Base-by-base conservation (phyloP, 2,113 vertebrate genomes). In the Mus pahari region DNA sequence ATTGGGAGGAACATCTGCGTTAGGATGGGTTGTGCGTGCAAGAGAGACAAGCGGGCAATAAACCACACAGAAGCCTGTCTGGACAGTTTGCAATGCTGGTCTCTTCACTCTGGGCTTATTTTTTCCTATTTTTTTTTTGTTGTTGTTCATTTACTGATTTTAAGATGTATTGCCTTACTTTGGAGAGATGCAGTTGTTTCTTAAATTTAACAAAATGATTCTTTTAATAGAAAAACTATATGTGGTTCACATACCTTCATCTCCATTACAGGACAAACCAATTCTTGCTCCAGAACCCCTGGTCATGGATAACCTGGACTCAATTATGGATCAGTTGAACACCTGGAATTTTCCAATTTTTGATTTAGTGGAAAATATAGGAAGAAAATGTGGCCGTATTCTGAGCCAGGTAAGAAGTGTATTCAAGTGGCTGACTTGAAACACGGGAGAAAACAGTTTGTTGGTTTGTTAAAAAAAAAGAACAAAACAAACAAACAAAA, bases 321-420 rank as follows among this genome's bases (percentile, higher is more conserved):
- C 99, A 8, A 92, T 99, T 90, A 99, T 99, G 99, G 98, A 98
- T 94, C 99, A 99, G 94, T 98, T 99, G 91, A 99, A 99, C 98
- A 99, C 98, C 90, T 99, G 99, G 99, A 99, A 99, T 98, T 99
- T 99, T 96, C 99, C 99, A 36, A 99, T 99, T 98, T 99, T 99
- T 97, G 99, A 98, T 97, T 98, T 99, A 98, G 99, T 99, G 98
- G 99, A 99, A 98, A 99, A 99, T 97, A 99, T 99, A 1, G 99
- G 99, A 74, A 99, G 98, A 95, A 99, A 99, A 98, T 99, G 99
- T 74, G 99, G 99, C 66, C 98, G 99, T 73, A 99, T 99, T 98
- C 99, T 99, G 82, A 99, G 99, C 97, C 99, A 99, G 99, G 99
- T 99, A 97, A 99, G 99, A 94, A 73, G 94, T 60, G 13, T 33